Evolutionary conservation across 2,888 invertebrate genomes (phyloP), one percentile per base, ranked within the genome.

Genomic region (Leptogaster cylindrica): DNA sequence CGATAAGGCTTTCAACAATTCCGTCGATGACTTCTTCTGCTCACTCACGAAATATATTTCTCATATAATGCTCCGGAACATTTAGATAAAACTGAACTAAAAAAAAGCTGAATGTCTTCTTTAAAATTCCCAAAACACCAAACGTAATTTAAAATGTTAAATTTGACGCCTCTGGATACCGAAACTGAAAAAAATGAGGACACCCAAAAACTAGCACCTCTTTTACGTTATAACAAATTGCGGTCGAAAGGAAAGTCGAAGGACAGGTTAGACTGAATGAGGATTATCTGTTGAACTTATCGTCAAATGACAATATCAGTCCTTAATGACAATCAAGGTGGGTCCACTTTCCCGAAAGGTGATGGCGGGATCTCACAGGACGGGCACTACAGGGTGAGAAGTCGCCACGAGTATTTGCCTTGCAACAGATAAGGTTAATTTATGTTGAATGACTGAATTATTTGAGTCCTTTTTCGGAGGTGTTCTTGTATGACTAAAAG

Each of bases 361-460:
- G 2, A 23, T 58, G 27, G 8, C 16, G 25, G 12, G 16, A 41
- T 14, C 41, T 2, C 27, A 23, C 25, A 20, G 23, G 36, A 20
- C 12, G 6, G 16, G 10, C 31, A 28, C 3, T 51, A n/a, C 31
- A 31, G 31, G 39, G 39, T 10, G 36, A 55, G 36, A 55, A 55
- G 55, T 31, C 28, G 16, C 52, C 7, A 18, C 18, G 8, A 51
- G 16, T 14, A 18, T 28, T n/a, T 16, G 10, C 16, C 31, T 51
- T 31, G 10, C 16, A 51, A 18, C n/a, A 55, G 55, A 55, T 33
- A 55, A 51, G 27, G 27, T 0, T 55, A 68, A 68, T 64, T 64
- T 68, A 68, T 68, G 68, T 64, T 64, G 64, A 65, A 64, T 48
- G 55, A 64, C n/a, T n/a, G n/a, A n/a, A n/a, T n/a, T n/a, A n/a